These are phyloP conservation scores for Morus bassanus DNA, from an alignment of 2,797 vertebrate genomes.

Conservation along the genomic window DNA sequence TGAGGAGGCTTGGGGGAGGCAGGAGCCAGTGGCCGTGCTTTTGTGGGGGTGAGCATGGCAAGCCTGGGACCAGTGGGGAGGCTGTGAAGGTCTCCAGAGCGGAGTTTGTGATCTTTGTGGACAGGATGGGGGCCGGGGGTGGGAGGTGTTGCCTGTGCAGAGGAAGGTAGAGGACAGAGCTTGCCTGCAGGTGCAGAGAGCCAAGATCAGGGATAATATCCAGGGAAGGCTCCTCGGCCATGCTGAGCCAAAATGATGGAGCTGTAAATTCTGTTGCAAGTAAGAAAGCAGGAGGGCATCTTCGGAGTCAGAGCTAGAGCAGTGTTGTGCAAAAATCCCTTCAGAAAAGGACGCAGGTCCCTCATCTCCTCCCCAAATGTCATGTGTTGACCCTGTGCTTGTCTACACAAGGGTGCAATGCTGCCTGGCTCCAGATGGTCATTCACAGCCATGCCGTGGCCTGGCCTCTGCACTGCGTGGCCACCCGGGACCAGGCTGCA, in stretches of 20 bases:
- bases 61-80: not conserved
- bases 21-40: not conserved
- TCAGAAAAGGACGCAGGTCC: not conserved
- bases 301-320: not conserved
- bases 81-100: fast-evolving
- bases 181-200: not conserved
- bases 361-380: not conserved
- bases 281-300: not conserved
- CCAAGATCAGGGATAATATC: not conserved
- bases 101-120: not conserved
- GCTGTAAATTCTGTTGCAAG: not conserved
- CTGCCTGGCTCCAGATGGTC: not conserved
- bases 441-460: fast-evolving
- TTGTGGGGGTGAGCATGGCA: fast-evolving
- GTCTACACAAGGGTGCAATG: not conserved
- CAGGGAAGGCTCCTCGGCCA: not conserved
- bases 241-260: not conserved
- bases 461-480: fast-evolving
- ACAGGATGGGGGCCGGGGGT: not conserved
- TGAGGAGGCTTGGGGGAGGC: not conserved
- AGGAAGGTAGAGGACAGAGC: not conserved
- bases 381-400: not conserved
- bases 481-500: fast-evolving
- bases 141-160: not conserved
- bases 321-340: not conserved